A percentile compares a stretch with the other conserved stretches of the same genome.
Evolutionary conservation across 2,113 vertebrate genomes (phyloP).

Genomic region (Gopherus flavomarginatus): DNA sequence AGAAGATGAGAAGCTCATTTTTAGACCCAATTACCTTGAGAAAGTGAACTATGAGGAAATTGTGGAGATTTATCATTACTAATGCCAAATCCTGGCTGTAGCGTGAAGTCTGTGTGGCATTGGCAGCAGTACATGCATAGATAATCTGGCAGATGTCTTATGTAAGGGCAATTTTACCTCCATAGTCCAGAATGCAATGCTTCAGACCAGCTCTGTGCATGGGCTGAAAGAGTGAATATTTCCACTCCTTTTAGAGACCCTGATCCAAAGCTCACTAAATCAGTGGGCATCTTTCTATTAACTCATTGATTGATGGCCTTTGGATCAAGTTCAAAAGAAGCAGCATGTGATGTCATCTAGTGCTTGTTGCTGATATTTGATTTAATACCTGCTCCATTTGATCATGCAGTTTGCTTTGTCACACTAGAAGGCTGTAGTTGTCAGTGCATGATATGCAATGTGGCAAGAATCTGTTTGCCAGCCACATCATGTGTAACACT

Average conservation of each 20-base stretch:
- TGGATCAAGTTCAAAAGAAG: neutral
- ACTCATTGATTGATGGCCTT: neutral
- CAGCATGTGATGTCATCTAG: neutral
- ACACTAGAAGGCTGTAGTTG: neutral
- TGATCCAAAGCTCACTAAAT: neutral
- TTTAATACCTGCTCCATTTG: neutral
- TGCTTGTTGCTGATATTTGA: neutral
- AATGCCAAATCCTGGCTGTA: neutral
- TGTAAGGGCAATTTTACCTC: neutral
- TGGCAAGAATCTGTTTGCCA: neutral
- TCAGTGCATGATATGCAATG: neutral
- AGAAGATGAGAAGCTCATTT: neutral
- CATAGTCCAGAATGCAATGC: neutral
- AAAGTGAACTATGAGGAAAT: neutral
- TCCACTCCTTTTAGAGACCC: neutral
- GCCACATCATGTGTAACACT: rapidly evolving
- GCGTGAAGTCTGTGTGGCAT: neutral
- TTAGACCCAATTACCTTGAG: neutral
- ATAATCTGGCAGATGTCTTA: neutral
- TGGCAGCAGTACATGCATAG: neutral
- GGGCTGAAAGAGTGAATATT: neutral
- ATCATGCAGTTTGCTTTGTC: neutral
- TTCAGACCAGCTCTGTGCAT: neutral
- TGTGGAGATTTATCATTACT: neutral
- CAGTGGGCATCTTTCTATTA: neutral